Base-by-base conservation (phyloP, 1,140 invertebrate species). In the Drosophila paulistorum region DNA sequence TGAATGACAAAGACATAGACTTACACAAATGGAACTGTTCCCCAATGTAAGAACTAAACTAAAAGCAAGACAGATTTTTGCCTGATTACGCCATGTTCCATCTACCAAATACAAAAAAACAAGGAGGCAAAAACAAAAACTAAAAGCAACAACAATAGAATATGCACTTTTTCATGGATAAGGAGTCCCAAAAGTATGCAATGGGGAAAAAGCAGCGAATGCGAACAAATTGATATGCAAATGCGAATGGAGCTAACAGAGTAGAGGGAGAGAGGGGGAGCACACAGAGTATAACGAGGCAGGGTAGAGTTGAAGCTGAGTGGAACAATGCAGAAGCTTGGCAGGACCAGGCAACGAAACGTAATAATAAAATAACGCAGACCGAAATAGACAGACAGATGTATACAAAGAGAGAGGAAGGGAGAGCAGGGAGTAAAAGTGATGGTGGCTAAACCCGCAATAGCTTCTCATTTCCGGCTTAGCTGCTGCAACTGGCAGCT, bases 191-290 rank as follows among this genome's bases (percentile, higher is more conserved):
- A 77, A 85, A 84, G 81, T 76, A 68, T 84, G 81, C 66, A 68
- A 71, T 63, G 67, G 42, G 30, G 55, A 51, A 42, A 67, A 62
- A 55, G 37, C 45, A 51, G 37, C 81, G 81, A 86, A 86, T 86
- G 71, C 74, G 70, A 86, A 87, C 82, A 86, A 86, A 86, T 86
- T 86, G 82, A 86, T 87, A 86, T 86, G 83, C 82, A 86, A 86
- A 87, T 86, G 83, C 82, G 83, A 54, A 59, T 71, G 30, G 39
- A 23, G 37, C 13, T 14, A 57, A 20, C 30, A 62, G 45, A 58
- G 63, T 39, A 51, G 30, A 20, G 45, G 23, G 23, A 7, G 14
- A 17, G 14, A 48, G 14, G 14, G 6, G 2, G 42, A 57, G 17
- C 35, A 9, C 4, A 42, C 61, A 51, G 14, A 41, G 26, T 26